Conservation (phyloP, 2,797 vertebrate species). For the Myotis planiceps region DNA sequence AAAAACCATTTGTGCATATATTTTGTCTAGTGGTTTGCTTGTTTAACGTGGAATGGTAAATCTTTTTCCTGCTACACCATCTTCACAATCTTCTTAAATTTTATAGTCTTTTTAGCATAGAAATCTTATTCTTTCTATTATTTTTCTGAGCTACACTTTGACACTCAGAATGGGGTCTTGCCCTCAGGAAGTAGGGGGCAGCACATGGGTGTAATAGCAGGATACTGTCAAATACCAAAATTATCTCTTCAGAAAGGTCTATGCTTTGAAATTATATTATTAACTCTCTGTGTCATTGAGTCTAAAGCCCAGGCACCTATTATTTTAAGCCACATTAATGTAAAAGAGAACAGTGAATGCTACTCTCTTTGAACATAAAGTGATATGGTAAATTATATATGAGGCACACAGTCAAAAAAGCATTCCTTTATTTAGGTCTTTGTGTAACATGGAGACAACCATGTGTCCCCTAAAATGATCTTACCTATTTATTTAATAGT, state of each 20-base stretch:
- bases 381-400: background rate
- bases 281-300: background rate
- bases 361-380: background rate
- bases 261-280: background rate
- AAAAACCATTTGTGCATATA: background rate
- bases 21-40: background rate
- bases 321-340: background rate
- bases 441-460: background rate
- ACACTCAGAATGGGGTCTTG: background rate
- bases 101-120: background rate
- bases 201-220: background rate
- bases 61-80: background rate
- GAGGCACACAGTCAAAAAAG: background rate
- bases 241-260: background rate
- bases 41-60: background rate
- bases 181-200: background rate
- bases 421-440: slow-evolving; percentile 8
- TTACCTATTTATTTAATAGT: background rate
- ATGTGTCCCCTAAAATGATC: background rate
- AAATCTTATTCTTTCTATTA: background rate
- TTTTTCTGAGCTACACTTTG: background rate
- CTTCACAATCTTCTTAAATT: background rate
- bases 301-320: background rate
- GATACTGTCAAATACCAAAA: background rate
- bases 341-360: background rate